Evolutionary conservation across 2,113 vertebrate species (phyloP).

Genomic region (Muscicapa adusta): DNA sequence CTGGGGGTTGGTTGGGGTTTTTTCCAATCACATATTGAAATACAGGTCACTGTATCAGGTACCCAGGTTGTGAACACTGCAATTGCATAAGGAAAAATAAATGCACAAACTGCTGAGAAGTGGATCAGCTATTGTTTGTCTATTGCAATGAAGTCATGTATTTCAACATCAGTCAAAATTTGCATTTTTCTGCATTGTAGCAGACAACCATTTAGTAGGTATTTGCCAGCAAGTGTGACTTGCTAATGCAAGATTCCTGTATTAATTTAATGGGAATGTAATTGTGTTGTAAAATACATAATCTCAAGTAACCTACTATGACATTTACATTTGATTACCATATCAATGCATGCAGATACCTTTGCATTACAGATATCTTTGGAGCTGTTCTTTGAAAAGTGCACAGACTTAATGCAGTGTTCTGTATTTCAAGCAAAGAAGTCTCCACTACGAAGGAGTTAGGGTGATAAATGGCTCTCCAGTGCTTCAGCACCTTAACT

Average conservation of each 20-base stretch:
- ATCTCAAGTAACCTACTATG: constrained; percentile 57
- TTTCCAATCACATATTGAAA: neutral
- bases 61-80: neutral
- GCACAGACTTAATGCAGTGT: neutral
- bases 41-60: neutral
- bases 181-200: constrained; percentile 47
- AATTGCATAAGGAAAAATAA: constrained; percentile 2
- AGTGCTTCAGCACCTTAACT: neutral
- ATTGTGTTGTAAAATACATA: constrained; percentile 71
- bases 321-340: constrained; percentile 67
- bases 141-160: constrained; percentile 2
- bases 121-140: constrained; percentile 38
- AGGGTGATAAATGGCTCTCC: neutral
- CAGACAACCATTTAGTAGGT: constrained; percentile 54
- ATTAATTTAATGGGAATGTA: constrained; percentile 66
- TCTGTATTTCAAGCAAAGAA: neutral
- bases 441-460: neutral
- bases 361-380: constrained; percentile 30
- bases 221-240: constrained; percentile 54
- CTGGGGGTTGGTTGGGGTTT: neutral
- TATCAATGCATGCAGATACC: constrained; percentile 35
- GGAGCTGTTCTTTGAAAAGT: constrained; percentile 11
- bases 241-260: constrained; percentile 41
- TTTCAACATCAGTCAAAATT: constrained; percentile 46
- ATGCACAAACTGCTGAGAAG: neutral